A percentile compares a stretch with the other conserved stretches of the same genome.
These are phyloP conservation scores for Leuciscus waleckii DNA, from an alignment of 2,797 vertebrate species.

Conservation along the genomic window DNA sequence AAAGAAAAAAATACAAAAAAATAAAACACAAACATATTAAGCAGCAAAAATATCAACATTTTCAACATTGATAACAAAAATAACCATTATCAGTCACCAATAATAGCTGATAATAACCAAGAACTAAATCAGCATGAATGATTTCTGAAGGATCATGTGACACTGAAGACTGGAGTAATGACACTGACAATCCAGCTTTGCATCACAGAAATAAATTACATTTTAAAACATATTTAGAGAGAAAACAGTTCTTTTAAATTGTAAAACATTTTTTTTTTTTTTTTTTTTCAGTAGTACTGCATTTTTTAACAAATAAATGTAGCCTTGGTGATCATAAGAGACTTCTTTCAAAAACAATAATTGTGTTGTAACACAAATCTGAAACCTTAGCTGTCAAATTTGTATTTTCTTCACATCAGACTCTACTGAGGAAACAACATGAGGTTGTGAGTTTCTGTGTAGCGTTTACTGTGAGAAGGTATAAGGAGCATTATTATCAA, in stretches of 20 bases:
- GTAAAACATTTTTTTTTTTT: not conserved
- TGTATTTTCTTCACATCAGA: not conserved
- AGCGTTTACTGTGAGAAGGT: not conserved
- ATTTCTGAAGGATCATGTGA: not conserved
- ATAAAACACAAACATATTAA: not conserved
- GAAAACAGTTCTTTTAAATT: not conserved
- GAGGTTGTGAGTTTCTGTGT: constrained; percentile 24
- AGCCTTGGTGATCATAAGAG: not conserved
- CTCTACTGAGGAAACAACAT: not conserved
- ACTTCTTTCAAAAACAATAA: not conserved
- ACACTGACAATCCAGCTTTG: not conserved
- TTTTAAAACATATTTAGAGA: not conserved
- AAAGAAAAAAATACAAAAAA: too few relatives aligned
- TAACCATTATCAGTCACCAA: not conserved
- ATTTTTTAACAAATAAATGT: not conserved
- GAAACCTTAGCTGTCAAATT: not conserved
- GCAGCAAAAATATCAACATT: not conserved
- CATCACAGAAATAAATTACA: not conserved
- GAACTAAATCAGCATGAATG: not conserved
- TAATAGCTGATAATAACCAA: not conserved
- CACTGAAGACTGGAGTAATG: not conserved
- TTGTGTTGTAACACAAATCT: not conserved
- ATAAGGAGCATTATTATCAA: constrained; percentile 47
- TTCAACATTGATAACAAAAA: not conserved
- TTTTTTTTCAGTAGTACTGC: not conserved